Conservation (phyloP, 2,113 vertebrate species). For the Hypomesus transpacificus region DNA sequence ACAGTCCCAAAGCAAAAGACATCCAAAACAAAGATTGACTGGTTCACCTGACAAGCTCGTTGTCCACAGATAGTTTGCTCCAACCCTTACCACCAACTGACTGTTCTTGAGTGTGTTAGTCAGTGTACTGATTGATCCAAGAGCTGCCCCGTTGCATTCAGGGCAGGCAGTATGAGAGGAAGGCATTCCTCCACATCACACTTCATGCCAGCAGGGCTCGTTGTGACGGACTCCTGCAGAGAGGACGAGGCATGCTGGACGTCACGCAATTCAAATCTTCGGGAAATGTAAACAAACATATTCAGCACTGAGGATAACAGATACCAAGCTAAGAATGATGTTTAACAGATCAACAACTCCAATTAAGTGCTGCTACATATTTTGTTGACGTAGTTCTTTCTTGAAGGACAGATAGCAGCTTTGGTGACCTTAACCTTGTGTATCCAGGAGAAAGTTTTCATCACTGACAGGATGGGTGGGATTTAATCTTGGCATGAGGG, state of each 20-base stretch:
- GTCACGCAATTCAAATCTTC: slow-evolving; percentile 32
- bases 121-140: neutral
- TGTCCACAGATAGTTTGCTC: neutral
- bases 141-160: slow-evolving; percentile 20
- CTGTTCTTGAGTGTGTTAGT: neutral
- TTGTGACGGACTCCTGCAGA: slow-evolving; percentile 58
- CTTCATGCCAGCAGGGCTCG: slow-evolving; percentile 40
- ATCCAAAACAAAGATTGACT: too few relatives aligned
- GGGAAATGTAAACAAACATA: neutral
- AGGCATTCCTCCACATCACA: slow-evolving; percentile 53
- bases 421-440: too few relatives aligned
- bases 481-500: too few relatives aligned
- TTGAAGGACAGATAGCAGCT: too few relatives aligned
- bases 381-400: too few relatives aligned
- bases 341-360: neutral
- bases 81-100: neutral
- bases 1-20: too few relatives aligned
- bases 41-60: too few relatives aligned
- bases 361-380: too few relatives aligned
- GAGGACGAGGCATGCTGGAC: slow-evolving; percentile 20
- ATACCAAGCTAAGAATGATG: neutral
- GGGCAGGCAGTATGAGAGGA: slow-evolving; percentile 40
- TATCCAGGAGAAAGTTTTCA: too few relatives aligned
- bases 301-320: slow-evolving; percentile 8
- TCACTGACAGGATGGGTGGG: too few relatives aligned